Base-by-base conservation (phyloP, 2,888 invertebrate species). In the Tetragnatha montana region DNA sequence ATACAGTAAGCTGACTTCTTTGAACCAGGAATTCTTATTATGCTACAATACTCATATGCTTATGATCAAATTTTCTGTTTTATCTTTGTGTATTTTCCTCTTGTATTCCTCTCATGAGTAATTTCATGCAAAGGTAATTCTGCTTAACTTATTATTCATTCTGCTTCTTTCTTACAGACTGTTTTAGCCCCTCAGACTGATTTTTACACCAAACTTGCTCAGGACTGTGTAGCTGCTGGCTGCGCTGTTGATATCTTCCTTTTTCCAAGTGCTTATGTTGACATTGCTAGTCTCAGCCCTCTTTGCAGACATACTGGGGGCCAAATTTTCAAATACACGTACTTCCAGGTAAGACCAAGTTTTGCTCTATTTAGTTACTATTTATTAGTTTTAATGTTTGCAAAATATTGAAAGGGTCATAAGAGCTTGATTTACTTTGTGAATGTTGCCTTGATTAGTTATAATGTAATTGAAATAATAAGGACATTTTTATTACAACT, bases 191-290 rank as follows among this genome's bases (percentile, higher is more conserved):
- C 99, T 0, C 98, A 98, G 93, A 96, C 95, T 79, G 97, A 96
- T 51, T 96, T 96, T 78, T 99, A 99, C 94, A 98, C 97, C 94
- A 97, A 97, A 93, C 94, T 99, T 91, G 99, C 98, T 0, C 98
- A 98, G 94, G 96, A 98, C 92, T 99, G 99, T 93, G 98, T 98
- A 4, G 96, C 95, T 88, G 96, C 96, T 21, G 99, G 99, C 74
- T 98, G 98, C 93, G 96, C 97, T 85, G 98, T 99, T 14, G 99
- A 99, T 94, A 93, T 99, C 93, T 99, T 98, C 94, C 94, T 99
- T 87, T 98, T 98, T 51, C 92, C 92, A 10, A 81, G 49, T 78
- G 76, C 98, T 0, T 99, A 98, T 94, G 96, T 98, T 86, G 99
- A 99, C 94, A 94, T 98, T 79, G 98, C 99, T 60, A 98, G 99